Base-by-base conservation (phyloP, 2,888 invertebrate genomes). In the Xylophagus ater region DNA sequence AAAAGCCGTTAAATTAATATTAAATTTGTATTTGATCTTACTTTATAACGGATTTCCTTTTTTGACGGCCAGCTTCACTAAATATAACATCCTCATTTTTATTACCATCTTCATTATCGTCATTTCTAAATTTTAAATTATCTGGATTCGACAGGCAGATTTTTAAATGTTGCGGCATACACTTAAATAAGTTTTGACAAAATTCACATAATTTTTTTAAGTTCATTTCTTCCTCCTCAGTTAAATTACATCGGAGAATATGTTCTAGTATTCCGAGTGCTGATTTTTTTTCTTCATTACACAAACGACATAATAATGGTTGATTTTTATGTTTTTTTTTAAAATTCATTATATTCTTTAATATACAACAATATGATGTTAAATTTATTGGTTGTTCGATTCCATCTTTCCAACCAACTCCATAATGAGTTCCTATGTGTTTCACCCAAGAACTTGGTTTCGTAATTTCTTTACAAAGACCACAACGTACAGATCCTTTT, bases 371-470 rank as follows among this genome's bases (percentile, higher is more conserved):
- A 10, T 59, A 58, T 2, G 48, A 49, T 3, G 51, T 37, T 0
- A 52, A 8, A 47, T 58, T 40, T 44, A 51, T 28, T 12, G 53
- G 44, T 3, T 44, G 25, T 10, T 55, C 43, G 0, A 35, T 15
- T 10, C 53, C 57, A 4, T 48, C 41, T 10, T 42, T 35, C 63
- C 62, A 64, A 4, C 61, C 62, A 6, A 65, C 38, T 18, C 64
- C 65, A 40, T 63, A 63, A 46, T 64, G 64, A 24, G 48, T 45
- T 4, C 46, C 40, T 10, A 57, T 17, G 42, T 64, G 64, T 1
- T 31, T n/a, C 2, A 34, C 28, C 59, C 59, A 64, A 4, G 43
- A 37, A 0, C 31, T 25, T 10, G 45, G 40, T 0, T 29, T 24
- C 7, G 52, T 44, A n/a, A 49, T 49, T 3, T 38, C 47, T 18